These are phyloP conservation scores for Ciconia boyciana DNA, from an alignment of 2,113 vertebrate species.

Conservation along the genomic window DNA sequence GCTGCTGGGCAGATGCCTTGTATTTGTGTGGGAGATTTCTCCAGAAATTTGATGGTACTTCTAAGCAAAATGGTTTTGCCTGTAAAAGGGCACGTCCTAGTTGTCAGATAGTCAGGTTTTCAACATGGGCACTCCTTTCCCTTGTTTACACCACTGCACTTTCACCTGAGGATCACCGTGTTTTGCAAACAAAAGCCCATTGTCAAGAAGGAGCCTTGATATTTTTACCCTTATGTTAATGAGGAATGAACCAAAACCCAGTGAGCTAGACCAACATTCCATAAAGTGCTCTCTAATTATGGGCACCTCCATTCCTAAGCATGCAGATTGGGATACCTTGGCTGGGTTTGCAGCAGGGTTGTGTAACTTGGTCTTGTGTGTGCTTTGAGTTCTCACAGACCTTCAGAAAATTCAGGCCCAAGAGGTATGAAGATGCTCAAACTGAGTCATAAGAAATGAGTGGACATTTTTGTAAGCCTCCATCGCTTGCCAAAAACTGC, in stretches of 20 bases:
- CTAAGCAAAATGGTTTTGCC: neutral
- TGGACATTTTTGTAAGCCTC: neutral
- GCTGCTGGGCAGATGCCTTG: neutral
- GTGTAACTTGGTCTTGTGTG: neutral
- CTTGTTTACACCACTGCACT: neutral
- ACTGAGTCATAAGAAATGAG: conserved; percentile 21
- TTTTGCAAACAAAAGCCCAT: neutral
- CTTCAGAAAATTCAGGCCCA: neutral
- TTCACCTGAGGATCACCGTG: neutral
- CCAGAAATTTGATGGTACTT: neutral
- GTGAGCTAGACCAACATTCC: neutral
- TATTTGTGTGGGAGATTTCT: neutral
- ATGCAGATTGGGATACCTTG: neutral
- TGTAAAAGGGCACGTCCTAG: neutral
- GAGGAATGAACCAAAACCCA: neutral
- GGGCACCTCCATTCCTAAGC: neutral
- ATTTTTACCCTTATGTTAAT: neutral
- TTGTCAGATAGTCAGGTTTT: conserved; percentile 19
- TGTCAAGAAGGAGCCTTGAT: neutral
- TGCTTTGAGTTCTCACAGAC: neutral
- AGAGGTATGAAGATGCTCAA: neutral
- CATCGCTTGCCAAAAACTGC: neutral
- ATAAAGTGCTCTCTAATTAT: neutral
- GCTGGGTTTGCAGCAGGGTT: neutral
- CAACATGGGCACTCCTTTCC: neutral